These are phyloP conservation scores for Takifugu ocellatus DNA, from an alignment of 2,797 vertebrate genomes.

Conservation along the genomic window DNA sequence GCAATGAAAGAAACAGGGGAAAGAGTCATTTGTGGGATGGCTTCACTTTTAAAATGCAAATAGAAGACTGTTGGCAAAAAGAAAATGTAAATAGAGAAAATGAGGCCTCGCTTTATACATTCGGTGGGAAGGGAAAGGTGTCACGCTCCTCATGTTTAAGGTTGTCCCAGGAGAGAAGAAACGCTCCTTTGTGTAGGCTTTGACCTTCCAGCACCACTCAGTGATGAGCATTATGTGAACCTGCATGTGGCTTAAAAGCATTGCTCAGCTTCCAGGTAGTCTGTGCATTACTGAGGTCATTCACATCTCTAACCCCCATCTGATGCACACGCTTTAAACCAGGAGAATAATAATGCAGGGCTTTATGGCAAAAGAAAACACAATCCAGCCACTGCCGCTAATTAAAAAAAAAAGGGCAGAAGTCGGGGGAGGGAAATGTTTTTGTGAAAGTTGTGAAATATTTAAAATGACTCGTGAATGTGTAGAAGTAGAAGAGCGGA, in stretches of 20 bases:
- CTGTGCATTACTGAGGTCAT: constrained; percentile 33
- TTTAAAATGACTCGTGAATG: constrained; percentile 1
- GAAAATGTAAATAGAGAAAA: constrained; percentile 4
- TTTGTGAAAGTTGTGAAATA: neutral
- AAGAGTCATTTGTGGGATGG: neutral
- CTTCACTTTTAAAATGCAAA: constrained; percentile 3
- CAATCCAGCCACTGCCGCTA: neutral
- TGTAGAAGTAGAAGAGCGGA: constrained; percentile 3
- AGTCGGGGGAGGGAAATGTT: neutral
- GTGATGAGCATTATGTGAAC: constrained; percentile 33
- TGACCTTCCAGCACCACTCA: constrained; percentile 43
- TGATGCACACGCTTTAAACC: constrained; percentile 20
- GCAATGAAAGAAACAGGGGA: constrained; percentile 15
- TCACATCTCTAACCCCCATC: constrained; percentile 21
- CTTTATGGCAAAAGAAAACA: neutral
- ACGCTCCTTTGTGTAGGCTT: constrained; percentile 16
- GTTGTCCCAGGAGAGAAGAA: constrained; percentile 15
- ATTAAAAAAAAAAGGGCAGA: neutral
- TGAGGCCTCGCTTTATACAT: constrained; percentile 26
- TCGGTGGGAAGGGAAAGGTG: constrained; percentile 11
- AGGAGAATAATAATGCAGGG: constrained; percentile 7
- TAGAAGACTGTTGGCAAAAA: neutral
- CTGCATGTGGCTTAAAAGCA: constrained; percentile 48
- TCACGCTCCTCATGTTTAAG: constrained; percentile 13
- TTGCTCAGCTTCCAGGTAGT: constrained; percentile 23